Conservation (phyloP, 2,797 vertebrate genomes). For the Tinamus major region DNA sequence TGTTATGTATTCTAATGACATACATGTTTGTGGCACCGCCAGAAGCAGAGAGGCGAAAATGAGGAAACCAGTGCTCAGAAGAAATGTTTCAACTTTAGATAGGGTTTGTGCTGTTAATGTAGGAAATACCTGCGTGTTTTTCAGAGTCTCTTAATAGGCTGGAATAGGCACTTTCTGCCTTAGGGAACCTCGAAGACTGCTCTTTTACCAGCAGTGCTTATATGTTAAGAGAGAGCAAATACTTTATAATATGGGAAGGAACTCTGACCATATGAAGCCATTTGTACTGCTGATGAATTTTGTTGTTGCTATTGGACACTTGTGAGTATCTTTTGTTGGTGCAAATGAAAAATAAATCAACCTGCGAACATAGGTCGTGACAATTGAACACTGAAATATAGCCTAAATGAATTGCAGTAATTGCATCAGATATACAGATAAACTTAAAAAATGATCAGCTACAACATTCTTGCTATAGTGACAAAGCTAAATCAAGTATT, state of each 20-base stretch:
- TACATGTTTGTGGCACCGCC: neutral
- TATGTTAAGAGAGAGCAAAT: neutral
- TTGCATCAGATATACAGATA: neutral
- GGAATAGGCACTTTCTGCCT: neutral
- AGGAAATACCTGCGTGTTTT: neutral
- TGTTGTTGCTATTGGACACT: neutral
- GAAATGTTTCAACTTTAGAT: neutral
- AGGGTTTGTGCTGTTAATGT: neutral
- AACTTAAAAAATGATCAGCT: neutral
- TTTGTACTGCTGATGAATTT: neutral
- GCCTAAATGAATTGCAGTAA: neutral
- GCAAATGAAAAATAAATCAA: neutral
- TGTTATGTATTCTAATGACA: slow-evolving; percentile 44
- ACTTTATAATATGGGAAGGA: neutral
- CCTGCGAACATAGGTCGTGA: neutral
- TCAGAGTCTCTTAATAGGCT: neutral
- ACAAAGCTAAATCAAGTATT: neutral
- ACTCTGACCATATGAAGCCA: neutral
- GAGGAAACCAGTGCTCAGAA: neutral
- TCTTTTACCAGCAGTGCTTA: neutral
- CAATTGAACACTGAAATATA: neutral
- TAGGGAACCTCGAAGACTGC: neutral
- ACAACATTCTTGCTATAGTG: neutral
- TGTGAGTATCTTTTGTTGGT: neutral
- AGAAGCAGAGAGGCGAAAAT: neutral